A percentile compares a stretch with the other conserved stretches of the same genome.
Evolutionary conservation across 2,113 vertebrate species (phyloP).

Genomic region (Xiphophorus maculatus): DNA sequence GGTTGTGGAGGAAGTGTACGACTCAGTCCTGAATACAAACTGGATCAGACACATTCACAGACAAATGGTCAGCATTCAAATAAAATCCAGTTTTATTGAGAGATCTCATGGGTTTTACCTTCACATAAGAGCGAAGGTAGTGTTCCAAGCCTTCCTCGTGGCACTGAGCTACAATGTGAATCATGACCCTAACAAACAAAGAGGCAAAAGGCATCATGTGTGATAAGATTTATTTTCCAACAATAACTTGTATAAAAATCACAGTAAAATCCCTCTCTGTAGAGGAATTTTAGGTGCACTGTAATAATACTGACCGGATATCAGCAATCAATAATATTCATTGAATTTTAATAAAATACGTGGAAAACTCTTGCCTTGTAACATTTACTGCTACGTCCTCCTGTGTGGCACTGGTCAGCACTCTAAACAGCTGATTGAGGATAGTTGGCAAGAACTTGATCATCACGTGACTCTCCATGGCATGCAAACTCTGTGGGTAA

Average conservation of each 20-base stretch:
- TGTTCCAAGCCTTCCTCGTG: conserved; percentile 97
- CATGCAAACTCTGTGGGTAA: conserved; percentile 88
- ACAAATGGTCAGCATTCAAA: neutral
- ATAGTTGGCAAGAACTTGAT: conserved; percentile 95
- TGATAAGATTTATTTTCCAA: conserved; percentile 1
- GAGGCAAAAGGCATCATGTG: neutral
- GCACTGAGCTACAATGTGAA: conserved; percentile 96
- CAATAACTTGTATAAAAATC: neutral
- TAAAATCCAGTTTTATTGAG: neutral
- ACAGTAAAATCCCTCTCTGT: neutral
- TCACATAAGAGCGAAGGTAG: conserved; percentile 95
- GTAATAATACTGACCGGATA: neutral
- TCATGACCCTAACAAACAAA: conserved; percentile 87
- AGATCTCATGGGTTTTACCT: conserved; percentile 78
- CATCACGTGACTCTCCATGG: conserved; percentile 97
- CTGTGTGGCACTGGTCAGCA: conserved; percentile 90
- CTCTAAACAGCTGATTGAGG: conserved; percentile 95
- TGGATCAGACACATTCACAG: conserved; percentile 62
- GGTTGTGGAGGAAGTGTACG: conserved; percentile 83
- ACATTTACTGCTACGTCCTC: conserved; percentile 98
- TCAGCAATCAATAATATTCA: neutral
- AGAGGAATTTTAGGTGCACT: too few species aligned
- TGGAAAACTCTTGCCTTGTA: conserved; percentile 83
- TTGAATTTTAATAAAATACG: neutral
- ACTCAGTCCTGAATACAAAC: conserved; percentile 95